These are phyloP conservation scores for Arvicanthis niloticus DNA, from an alignment of 2,113 vertebrate species.

Conservation along the genomic window DNA sequence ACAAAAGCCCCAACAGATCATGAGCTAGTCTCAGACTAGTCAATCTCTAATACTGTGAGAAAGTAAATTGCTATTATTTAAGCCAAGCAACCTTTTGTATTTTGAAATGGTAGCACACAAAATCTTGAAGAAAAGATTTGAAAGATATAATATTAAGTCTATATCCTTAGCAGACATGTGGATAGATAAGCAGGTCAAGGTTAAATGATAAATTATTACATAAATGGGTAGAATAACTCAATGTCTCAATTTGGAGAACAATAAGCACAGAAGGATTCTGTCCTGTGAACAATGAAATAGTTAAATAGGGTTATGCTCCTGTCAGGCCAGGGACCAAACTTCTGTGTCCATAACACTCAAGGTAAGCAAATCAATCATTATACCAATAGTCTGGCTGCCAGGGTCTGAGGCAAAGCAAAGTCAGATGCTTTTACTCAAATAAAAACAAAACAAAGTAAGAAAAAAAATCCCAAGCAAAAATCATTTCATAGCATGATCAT, in stretches of 20 bases:
- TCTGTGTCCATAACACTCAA: neutral
- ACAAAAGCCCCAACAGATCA: neutral
- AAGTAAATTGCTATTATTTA: neutral
- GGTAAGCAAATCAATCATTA: conserved; percentile 1
- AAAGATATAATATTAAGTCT: conserved; percentile 7
- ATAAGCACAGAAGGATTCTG: neutral
- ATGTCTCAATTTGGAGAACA: neutral
- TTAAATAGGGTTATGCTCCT: neutral
- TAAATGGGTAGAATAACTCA: neutral
- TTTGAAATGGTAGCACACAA: neutral
- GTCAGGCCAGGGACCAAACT: neutral
- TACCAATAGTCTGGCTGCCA: conserved; percentile 9
- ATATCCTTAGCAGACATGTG: neutral
- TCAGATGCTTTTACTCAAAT: neutral
- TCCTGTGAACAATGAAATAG: neutral
- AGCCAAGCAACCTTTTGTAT: neutral
- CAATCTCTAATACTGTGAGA: neutral
- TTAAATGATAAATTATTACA: conserved; percentile 9
- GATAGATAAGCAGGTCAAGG: neutral
- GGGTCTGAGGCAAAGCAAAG: conserved; percentile 30
- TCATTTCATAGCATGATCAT: conserved; percentile 25
- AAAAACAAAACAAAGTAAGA: conserved; percentile 54
- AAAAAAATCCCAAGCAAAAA: conserved; percentile 12
- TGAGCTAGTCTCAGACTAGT: neutral
- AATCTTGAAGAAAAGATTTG: neutral